Base-by-base conservation (phyloP, 2,113 vertebrate genomes). In the Semicossyphus pulcher region DNA sequence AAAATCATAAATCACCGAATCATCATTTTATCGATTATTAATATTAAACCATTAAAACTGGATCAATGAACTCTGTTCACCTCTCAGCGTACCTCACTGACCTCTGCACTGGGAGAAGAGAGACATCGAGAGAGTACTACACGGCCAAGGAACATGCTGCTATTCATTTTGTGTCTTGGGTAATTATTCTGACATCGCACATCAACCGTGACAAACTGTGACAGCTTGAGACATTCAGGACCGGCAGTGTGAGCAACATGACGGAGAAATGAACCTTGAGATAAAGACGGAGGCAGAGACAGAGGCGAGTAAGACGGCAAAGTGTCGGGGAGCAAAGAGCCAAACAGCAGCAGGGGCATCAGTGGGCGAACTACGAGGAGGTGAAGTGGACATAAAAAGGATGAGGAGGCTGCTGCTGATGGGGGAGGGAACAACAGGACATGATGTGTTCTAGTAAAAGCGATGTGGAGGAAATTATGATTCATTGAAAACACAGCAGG, bases 111-210 rank as follows among this genome's bases (percentile, higher is more conserved):
- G 5, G n/a, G 42, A 32, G 41, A n/a, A 26, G 32, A n/a, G 11
- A 12, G 48, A 58, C 18, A 57, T 25, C 36, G 45, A 26, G 23
- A 32, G 42, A 67, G 59, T 3, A n/a, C 0, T 4, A 78, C 69
- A 51, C 63, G 57, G 61, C 85, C 72, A 3, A 5, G 53, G 32
- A 76, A 52, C 68, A 54, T 23, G 61, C 58, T 28, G 63, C 64
- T 21, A 45, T 47, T 86, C 59, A 51, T 72, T 82, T 72, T 52
- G 29, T 28, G 49, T 76, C 75, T 73, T 29, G 20, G 29, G 52
- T 68, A 78, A 79, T 86, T 77, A 78, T 53, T 84, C 32, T 83
- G 81, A 81, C 86, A 65, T 21, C n/a, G 63, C 79, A 58, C 68
- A 68, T 86, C 86, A 86, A n/a, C 57, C 34, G 14, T 74, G 71